Evolutionary conservation across 2,888 invertebrate genomes (phyloP).

Genomic region (Phortica okadai): DNA sequence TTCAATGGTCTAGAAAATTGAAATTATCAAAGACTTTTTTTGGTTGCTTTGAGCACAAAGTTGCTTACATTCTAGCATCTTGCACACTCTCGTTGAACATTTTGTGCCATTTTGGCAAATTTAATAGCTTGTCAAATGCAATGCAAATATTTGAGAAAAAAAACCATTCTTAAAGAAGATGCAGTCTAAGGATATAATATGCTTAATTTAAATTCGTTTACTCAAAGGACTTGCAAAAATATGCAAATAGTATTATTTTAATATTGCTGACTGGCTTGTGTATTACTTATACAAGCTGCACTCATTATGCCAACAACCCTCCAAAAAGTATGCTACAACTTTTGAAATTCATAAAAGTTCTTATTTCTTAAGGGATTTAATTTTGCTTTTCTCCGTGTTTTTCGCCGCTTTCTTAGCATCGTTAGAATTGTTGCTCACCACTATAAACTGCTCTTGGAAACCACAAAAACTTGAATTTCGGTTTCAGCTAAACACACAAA

Average conservation of each 20-base stretch:
- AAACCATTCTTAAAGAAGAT: background rate
- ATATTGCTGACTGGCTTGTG: too few species aligned
- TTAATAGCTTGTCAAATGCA: background rate
- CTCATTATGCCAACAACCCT: background rate
- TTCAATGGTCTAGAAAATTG: constrained; percentile 44
- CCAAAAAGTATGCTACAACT: background rate
- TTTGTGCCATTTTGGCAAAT: background rate
- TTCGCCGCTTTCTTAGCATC: background rate
- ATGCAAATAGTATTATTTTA: too few species aligned
- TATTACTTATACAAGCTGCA: too few species aligned
- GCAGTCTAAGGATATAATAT: background rate
- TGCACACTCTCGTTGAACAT: too few species aligned
- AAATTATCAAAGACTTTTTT: background rate
- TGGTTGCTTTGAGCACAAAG: background rate
- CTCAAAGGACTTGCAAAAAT: too few species aligned
- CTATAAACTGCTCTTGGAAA: background rate
- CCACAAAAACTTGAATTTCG: background rate
- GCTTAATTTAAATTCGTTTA: too few species aligned
- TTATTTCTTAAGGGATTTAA: background rate
- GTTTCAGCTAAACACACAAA: background rate
- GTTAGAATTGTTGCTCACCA: background rate
- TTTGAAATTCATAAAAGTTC: background rate
- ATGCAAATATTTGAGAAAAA: background rate
- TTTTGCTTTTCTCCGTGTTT: background rate
- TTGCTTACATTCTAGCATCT: too few species aligned